A percentile compares a stretch with the other conserved stretches of the same genome.
phyloP scores from a whole-genome alignment of 2,888 invertebrate genomes.

The Drosophila antonietae region DNA sequence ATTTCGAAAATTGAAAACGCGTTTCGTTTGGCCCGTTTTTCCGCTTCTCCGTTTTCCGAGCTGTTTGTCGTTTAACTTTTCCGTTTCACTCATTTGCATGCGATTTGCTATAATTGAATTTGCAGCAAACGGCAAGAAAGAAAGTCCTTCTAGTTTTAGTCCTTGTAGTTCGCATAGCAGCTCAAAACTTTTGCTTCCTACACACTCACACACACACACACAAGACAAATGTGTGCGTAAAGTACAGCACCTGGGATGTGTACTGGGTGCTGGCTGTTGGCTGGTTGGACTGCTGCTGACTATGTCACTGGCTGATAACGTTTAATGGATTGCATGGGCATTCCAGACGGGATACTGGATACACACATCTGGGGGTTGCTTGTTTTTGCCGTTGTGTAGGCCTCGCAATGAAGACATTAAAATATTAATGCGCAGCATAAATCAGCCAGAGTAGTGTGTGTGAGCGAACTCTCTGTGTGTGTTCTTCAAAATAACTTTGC shows the following conservation, averaged over 20 bases:
- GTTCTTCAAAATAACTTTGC: conserved; percentile 4
- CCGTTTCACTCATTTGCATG: conserved; percentile 68
- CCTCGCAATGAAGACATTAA: conserved; percentile 76
- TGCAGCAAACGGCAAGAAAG: conserved; percentile 43
- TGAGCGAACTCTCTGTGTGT: not conserved
- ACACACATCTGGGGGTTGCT: conserved; percentile 9
- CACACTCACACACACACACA: conserved; percentile 22
- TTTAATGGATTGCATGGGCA: conserved; percentile 71
- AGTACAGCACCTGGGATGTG: not conserved
- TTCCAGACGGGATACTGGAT: conserved; percentile 26
- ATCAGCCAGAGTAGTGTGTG: conserved; percentile 39
- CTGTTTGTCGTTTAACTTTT: conserved; percentile 60
- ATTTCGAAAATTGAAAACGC: conserved; percentile 70
- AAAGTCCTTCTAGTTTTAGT: conserved; percentile 25
- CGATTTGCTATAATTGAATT: conserved; percentile 74
- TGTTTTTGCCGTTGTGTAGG: conserved; percentile 49
- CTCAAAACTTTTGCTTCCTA: conserved; percentile 43
- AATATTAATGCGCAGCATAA: conserved; percentile 79
- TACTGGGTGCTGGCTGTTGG: not conserved
- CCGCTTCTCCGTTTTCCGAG: conserved; percentile 14
- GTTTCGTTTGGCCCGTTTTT: conserved; percentile 19
- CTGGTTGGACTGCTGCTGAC: conserved; percentile 44
- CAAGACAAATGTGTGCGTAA: conserved; percentile 55
- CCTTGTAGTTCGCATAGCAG: conserved; percentile 16
- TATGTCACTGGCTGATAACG: conserved; percentile 72